Evolutionary conservation across 1,140 invertebrate genomes (phyloP), one percentile per base, ranked within the genome.

Genomic region (Cecropterus lyciades): DNA sequence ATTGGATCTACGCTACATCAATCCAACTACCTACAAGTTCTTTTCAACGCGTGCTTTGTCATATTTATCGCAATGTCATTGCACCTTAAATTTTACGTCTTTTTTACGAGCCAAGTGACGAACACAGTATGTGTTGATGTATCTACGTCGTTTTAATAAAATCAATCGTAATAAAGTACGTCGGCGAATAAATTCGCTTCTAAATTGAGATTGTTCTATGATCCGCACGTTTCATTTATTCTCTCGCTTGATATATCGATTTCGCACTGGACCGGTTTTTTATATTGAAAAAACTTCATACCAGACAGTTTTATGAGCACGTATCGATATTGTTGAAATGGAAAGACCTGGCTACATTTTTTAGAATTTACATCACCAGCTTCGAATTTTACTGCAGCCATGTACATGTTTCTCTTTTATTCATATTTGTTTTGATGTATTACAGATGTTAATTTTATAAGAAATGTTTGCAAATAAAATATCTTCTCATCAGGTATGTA

Each of bases 71-170:
- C n/a, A n/a, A n/a, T 49, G 57, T 62, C 57, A 51, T 49, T 48
- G 59, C 33, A 51, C 59, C 59, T 62, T 30, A 62, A 62, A 62
- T 62, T 63, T 63, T 27, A 63, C 33, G 17, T 52, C 48, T 10
- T 63, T 52, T 63, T 63, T 63, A 63, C 33, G 48, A 42, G 0
- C 3, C 33, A 2, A 13, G 14, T 55, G 51, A 55, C 51, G 33
- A 27, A 20, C 13, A 10, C 24, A 30, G 14, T 60, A 48, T 20
- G 57, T 43, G 27, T 63, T 51, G 46, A 40, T 27, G 46, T 52
- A 52, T 8, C 6, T 20, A 20, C 53, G 33, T 56, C 33, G 42
- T 45, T 49, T 62, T 42, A 51, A 60, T 49, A 49, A 60, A 62
- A 51, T 62, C 59, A 62, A 62, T 51, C 30, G 33, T 46, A 40